Base-by-base conservation (phyloP, 2,888 invertebrate species). In the Plagiodera versicolora region DNA sequence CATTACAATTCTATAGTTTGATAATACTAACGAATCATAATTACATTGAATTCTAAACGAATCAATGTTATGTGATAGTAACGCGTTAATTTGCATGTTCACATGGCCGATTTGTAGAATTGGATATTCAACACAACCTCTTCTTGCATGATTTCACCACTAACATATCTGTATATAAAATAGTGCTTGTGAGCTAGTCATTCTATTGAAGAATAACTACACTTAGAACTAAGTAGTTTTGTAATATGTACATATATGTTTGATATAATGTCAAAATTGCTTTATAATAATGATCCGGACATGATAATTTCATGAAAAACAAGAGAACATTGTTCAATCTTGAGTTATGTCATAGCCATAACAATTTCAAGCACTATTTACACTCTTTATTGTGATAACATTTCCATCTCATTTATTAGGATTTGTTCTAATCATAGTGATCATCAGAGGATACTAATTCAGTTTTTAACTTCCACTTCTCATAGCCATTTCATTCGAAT, bases 331-430 rank as follows among this genome's bases (percentile, higher is more conserved):
- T 54, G 48, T 57, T n/a, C n/a, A n/a, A n/a, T n/a, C n/a, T n/a
- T n/a, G n/a, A n/a, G n/a, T 62, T 48, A 45, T 72, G 75, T 76
- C 75, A 76, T 75, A 75, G 75, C 75, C 75, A 75, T 62, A 67
- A 68, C 64, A 61, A 64, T 56, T 69, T 72, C 76, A 76, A 75
- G 76, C 75, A 76, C 70, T 70, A 67, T 67, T 68, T 67, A 55
- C 48, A 58, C 28, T 14, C 11, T 11, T 2, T 56, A 20, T 58
- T 44, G 19, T 46, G n/a, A 45, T 52, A 60, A 50, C 60, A 63
- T 59, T 61, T 66, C 66, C 60, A 65, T 66, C 58, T 64, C 35
- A 49, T 49, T 51, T 18, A 44, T 19, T 39, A 51, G 10, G 48
- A 45, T 39, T 53, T 20, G 24, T 53, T 46, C 53, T 30, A 49